Percentiles rank a stretch among this genome's conserved stretches.
These are phyloP conservation scores for Percopsis omiscomaycus DNA, from an alignment of 2,797 vertebrate species.

Conservation along the genomic window DNA sequence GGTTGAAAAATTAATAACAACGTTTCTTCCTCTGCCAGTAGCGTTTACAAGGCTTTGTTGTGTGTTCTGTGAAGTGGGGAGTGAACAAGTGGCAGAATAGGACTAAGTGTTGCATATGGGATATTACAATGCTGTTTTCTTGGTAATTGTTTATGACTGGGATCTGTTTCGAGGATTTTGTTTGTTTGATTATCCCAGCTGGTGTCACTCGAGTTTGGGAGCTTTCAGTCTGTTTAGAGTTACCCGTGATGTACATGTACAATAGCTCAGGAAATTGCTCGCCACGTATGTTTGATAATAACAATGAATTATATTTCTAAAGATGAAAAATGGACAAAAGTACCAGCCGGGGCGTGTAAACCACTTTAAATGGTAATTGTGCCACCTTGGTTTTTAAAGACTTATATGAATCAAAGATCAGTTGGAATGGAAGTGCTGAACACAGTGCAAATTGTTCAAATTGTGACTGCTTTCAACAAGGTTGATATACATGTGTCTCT, in stretches of 20 bases:
- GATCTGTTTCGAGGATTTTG: slow-evolving; percentile 36
- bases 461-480: slow-evolving; percentile 40
- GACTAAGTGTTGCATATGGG: slow-evolving; percentile 42
- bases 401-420: slow-evolving; percentile 61
- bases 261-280: slow-evolving; percentile 43
- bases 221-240: slow-evolving; percentile 55
- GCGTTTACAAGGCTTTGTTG: slow-evolving; percentile 66
- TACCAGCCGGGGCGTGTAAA: slow-evolving; percentile 60
- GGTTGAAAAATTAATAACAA: slow-evolving; percentile 72
- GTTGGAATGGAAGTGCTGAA: slow-evolving; percentile 47
- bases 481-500: neutral
- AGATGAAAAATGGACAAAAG: slow-evolving; percentile 55
- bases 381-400: slow-evolving; percentile 56
- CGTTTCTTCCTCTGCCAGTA: slow-evolving; percentile 67
- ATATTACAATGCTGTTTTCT: slow-evolving; percentile 44
- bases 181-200: slow-evolving; percentile 58
- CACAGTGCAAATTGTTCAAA: slow-evolving; percentile 26
- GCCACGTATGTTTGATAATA: slow-evolving; percentile 66
- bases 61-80: slow-evolving; percentile 51
- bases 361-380: slow-evolving; percentile 75
- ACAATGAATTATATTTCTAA: slow-evolving; percentile 66
- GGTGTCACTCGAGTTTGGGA: slow-evolving; percentile 49
- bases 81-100: slow-evolving; percentile 24
- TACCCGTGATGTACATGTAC: slow-evolving; percentile 35
- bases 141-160: slow-evolving; percentile 49